Evolutionary conservation across 2,113 vertebrate species (phyloP), one percentile per base, ranked within the genome.

Genomic region (Grammomys surdaster): DNA sequence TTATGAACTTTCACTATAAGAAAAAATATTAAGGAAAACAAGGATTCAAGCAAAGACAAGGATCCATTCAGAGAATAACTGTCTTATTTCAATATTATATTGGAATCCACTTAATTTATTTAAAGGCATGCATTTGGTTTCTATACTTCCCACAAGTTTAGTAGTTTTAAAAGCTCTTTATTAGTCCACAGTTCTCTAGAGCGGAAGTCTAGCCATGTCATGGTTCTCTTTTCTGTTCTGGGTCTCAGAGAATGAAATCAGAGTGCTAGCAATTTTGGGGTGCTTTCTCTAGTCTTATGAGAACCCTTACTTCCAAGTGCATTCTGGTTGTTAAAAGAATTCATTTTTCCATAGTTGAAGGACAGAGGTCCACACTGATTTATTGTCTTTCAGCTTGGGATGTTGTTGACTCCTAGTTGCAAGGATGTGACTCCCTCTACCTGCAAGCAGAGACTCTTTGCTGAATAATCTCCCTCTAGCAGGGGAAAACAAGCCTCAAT

Each of bases 61-160:
- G 5, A 20, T 88, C 82, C 51, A 40, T 88, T 73, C 33, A 88
- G 85, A 63, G 31, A 84, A 88, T 84, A 40, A 56, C 77, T 31
- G 43, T 96, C 58, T 40, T 65, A 78, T 72, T 95, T 96, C 76
- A 85, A 14, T 56, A 33, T 67, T 65, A 70, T 56, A 28, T 12
- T n/a, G 7, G 28, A 95, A 22, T 78, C 75, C 9, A 82, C 51
- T 46, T 26, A 26, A 51, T 56, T 91, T 40, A 48, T 73, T 92
- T 94, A 63, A 65, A 91, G 85, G 40, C 56, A 19, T 78, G 13
- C 33, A 54, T 60, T 93, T 89, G 40, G 31, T 88, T 90, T 93
- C 90, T 13, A 11, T 65, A 51, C 72, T 84, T 22, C 17, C 12
- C 60, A 58, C 5, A 65, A 40, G 17, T 40, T 72, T 28, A 90